Evolutionary conservation across 2,113 vertebrate species (phyloP), one percentile per base, ranked within the genome.

Genomic region (Probosciger aterrimus): DNA sequence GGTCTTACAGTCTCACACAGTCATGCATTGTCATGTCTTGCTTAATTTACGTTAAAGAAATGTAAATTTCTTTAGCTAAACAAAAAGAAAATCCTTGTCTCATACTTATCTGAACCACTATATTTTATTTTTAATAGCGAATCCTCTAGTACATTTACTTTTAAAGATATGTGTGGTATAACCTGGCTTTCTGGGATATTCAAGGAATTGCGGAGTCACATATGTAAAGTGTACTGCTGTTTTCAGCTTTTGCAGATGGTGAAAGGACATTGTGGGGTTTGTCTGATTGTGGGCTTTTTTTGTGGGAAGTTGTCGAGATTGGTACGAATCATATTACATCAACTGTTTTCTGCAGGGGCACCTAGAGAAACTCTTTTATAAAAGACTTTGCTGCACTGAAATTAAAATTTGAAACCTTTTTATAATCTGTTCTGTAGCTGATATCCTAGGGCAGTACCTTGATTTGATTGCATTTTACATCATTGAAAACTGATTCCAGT

Each of bases 391-490:
- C 44, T 75, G 69, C 39, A 39, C 43, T 67, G 55, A 86, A 96
- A 92, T 90, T 91, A 93, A 90, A 86, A 94, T 91, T 65, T 86
- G 77, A 86, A 86, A 80, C 44, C 35, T 57, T 82, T 87, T 69
- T 69, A 17, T 86, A 92, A 90, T 77, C 82, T 80, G 19, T 77
- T 88, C 82, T 63, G 25, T 82, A 57, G 63, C 59, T 77, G 68
- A 79, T 93, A 65, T 93, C 79, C 86, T 95, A 94, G 64, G 60
- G 86, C 80, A 81, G 22, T 77, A 53, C 46, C 82, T 92, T 83
- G 80, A 92, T 85, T 96, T 89, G 78, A 85, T 86, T 94, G 90
- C 81, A 73, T 82, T 94, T 95, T 86, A 39, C 65, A 78, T 90
- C 64, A 63, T 33, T 93, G 76, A 80, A 88, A 94, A 84, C 83